phyloP scores from a whole-genome alignment of 2,113 vertebrate species.

The Rattus rattus region DNA sequence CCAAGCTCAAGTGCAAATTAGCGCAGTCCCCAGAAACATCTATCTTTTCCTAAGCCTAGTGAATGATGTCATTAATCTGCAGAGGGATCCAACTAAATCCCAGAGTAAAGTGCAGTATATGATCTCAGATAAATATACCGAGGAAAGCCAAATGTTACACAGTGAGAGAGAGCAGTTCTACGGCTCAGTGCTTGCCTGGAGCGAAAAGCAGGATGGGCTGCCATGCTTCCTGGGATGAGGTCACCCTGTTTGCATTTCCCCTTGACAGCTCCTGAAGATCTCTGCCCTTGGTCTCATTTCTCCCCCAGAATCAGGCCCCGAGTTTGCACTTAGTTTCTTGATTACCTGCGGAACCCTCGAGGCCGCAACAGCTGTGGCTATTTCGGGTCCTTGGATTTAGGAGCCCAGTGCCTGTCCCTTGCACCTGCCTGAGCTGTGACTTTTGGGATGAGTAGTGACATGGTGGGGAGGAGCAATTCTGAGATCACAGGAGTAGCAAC shows the following conservation, averaged over 20 bases:
- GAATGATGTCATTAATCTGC: neutral
- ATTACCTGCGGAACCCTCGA: constrained; percentile 29
- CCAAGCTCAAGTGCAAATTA: neutral
- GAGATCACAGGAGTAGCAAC: neutral
- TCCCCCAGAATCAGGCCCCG: neutral
- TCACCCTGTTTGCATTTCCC: neutral
- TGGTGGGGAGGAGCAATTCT: neutral
- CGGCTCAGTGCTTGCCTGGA: neutral
- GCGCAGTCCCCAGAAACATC: neutral
- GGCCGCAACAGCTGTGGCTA: constrained; percentile 45
- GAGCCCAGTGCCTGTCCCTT: neutral
- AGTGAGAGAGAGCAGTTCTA: neutral
- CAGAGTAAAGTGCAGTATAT: neutral
- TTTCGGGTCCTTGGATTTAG: constrained; percentile 29
- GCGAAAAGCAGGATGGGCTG: neutral
- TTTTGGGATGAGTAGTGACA: neutral
- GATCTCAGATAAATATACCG: neutral
- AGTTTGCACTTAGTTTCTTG: constrained; percentile 22
- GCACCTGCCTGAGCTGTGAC: neutral
- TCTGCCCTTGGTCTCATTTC: neutral
- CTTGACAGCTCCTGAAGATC: neutral
- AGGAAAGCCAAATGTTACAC: neutral
- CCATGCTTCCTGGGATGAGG: neutral
- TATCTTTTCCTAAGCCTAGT: neutral
- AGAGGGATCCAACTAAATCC: neutral